Conservation (phyloP, 2,797 vertebrate genomes). For the Mus caroli region DNA sequence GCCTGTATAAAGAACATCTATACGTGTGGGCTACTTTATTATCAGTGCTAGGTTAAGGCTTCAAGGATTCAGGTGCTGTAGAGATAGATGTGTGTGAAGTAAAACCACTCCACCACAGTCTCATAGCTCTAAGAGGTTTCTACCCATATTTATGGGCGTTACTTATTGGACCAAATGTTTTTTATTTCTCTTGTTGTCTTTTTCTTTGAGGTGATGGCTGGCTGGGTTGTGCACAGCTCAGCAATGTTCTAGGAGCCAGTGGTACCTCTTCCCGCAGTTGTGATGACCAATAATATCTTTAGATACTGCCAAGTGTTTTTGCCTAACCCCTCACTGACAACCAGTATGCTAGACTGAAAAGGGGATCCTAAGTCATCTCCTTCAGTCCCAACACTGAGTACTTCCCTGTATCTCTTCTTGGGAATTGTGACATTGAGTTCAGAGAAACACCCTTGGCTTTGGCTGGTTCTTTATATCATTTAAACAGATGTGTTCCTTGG, state of each 20-base stretch:
- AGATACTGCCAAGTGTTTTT: neutral
- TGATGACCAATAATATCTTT: conserved; percentile 12
- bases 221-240: neutral
- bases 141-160: neutral
- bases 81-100: neutral
- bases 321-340: neutral
- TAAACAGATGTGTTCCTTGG: conserved; percentile 17
- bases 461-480: neutral
- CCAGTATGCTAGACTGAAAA: neutral
- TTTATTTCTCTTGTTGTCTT: neutral
- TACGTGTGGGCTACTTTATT: neutral
- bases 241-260: neutral
- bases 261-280: neutral
- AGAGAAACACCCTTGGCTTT: neutral
- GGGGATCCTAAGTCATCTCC: neutral
- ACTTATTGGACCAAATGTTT: neutral
- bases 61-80: neutral
- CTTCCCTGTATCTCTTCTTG: conserved; percentile 1
- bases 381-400: neutral
- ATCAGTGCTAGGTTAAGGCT: neutral
- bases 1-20: neutral
- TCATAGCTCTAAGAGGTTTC: neutral
- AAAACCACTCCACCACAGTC: neutral
- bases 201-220: neutral
- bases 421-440: conserved; percentile 42